Percentiles rank a stretch among this genome's conserved stretches.
These are phyloP conservation scores for Aix galericulata DNA, from an alignment of 2,113 vertebrate genomes.

Conservation along the genomic window DNA sequence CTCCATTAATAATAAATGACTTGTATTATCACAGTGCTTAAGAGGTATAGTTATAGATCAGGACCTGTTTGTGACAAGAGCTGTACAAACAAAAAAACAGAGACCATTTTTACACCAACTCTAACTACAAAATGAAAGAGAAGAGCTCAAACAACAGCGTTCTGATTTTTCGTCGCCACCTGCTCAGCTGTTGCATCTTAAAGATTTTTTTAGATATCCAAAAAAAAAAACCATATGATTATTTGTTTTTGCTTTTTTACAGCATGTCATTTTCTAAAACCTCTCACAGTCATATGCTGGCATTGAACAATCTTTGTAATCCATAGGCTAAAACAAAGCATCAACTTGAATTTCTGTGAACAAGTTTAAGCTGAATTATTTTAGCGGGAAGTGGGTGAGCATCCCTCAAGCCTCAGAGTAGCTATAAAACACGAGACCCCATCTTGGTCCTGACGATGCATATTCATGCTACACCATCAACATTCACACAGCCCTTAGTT, in stretches of 20 bases:
- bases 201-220: background rate
- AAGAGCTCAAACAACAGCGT: background rate
- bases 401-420: background rate
- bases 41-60: background rate
- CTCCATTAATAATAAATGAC: slow-evolving; percentile 18
- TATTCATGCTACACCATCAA: background rate
- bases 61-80: background rate
- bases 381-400: background rate
- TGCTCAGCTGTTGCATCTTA: background rate
- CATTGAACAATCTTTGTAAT: background rate
- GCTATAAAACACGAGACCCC: background rate
- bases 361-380: background rate
- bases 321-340: background rate
- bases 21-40: background rate
- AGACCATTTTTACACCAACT: background rate
- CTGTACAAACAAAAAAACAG: background rate
- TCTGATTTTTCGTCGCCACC: background rate
- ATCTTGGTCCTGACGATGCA: background rate
- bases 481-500: background rate
- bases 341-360: background rate
- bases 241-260: background rate
- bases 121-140: background rate
- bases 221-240: background rate
- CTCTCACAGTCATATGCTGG: background rate
- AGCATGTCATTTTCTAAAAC: background rate